Percentiles rank a stretch among this genome's conserved stretches.
These are phyloP conservation scores for Zoanthus sociatus DNA, from an alignment of 92 coral and sea anemone species.

Conservation along the genomic window DNA sequence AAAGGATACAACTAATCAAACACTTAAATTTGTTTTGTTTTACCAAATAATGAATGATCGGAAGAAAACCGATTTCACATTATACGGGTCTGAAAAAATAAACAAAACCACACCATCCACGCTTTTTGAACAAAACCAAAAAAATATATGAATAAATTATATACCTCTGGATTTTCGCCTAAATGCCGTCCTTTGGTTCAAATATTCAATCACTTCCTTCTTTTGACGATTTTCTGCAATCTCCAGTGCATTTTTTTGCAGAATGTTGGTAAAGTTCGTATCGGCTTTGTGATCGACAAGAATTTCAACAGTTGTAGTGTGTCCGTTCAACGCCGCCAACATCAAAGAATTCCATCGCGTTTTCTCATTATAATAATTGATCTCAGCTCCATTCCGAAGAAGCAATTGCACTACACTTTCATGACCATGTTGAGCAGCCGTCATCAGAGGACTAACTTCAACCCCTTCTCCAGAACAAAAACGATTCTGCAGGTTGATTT, in stretches of 20 bases:
- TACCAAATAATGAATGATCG: background rate
- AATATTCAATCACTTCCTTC: slow-evolving; percentile 79
- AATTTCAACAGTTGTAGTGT: slow-evolving; percentile 75
- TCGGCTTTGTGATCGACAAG: slow-evolving; percentile 82
- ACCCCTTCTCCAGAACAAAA: slow-evolving; percentile 17
- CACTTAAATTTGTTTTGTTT: slow-evolving; percentile 23
- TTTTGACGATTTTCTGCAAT: slow-evolving; percentile 78
- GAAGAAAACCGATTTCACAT: slow-evolving; percentile 21
- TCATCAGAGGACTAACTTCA: slow-evolving; percentile 74
- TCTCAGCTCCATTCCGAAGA: slow-evolving; percentile 81
- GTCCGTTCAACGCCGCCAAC: slow-evolving; percentile 94
- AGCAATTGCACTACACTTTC: slow-evolving; percentile 77
- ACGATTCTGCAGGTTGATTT: slow-evolving; percentile 41
- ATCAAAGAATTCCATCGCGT: slow-evolving; percentile 95
- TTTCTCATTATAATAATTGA: slow-evolving; percentile 67
- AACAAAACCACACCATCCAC: background rate
- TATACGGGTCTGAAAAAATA: background rate
- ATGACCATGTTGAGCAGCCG: slow-evolving; percentile 96
- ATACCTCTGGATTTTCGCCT: slow-evolving; percentile 44
- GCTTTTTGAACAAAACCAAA: background rate
- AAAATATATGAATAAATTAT: background rate
- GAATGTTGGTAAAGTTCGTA: slow-evolving; percentile 69
- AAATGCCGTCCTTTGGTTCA: slow-evolving; percentile 70
- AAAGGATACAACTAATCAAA: slow-evolving; percentile 6
- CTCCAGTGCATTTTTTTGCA: slow-evolving; percentile 84